phyloP scores from a whole-genome alignment of 2,113 vertebrate genomes.

The Baryphthengus martii region DNA sequence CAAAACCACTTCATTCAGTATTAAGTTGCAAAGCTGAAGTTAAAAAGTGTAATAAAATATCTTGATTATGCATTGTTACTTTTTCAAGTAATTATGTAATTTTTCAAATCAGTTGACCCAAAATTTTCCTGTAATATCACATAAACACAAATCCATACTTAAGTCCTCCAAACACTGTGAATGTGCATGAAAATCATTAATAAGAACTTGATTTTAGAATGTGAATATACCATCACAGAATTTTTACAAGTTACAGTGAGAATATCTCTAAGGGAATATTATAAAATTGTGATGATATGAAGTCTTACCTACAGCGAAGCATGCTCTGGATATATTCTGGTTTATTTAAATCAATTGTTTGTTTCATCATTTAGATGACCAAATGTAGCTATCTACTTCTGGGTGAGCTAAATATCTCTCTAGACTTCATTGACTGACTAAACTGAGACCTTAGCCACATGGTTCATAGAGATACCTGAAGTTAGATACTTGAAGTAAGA shows the following conservation, averaged over 20 bases:
- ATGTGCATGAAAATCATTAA: neutral
- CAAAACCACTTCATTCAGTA: neutral
- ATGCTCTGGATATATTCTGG: neutral
- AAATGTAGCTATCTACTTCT: neutral
- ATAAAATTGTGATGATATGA: neutral
- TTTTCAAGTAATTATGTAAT: neutral
- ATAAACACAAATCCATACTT: neutral
- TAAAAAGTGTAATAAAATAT: neutral
- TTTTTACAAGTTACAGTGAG: neutral
- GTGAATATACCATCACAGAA: neutral
- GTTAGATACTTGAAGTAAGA: neutral
- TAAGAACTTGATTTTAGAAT: neutral
- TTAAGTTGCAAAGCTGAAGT: neutral
- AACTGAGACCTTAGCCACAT: neutral
- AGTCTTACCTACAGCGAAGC: neutral
- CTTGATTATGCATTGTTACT: neutral
- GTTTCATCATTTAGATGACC: neutral
- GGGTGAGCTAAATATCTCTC: neutral
- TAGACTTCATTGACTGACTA: neutral
- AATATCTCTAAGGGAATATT: neutral
- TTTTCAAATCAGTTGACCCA: neutral
- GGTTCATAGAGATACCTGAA: neutral
- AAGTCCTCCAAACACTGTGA: neutral
- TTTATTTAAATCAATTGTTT: neutral
- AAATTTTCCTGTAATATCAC: neutral